These are phyloP conservation scores for Salarias fasciatus DNA, from an alignment of 2,797 vertebrate genomes.

Conservation along the genomic window DNA sequence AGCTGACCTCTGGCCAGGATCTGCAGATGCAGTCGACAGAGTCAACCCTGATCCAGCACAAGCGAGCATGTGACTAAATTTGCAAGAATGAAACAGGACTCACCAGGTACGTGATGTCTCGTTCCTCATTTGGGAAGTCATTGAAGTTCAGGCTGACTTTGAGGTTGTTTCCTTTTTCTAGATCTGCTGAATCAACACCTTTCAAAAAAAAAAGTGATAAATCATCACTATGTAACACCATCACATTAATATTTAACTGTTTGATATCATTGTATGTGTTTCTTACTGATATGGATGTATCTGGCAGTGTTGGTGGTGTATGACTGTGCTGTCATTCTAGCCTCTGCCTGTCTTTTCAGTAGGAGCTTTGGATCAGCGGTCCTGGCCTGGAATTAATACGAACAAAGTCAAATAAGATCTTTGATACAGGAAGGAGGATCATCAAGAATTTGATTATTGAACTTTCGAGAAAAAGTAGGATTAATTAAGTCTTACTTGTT, in stretches of 20 bases:
- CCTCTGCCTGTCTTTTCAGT: slow-evolving; percentile 66
- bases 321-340: slow-evolving; percentile 64
- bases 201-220: not conserved
- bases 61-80: not conserved
- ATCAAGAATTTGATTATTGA: no score
- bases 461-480: no score
- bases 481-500: no score
- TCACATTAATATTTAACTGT: not conserved
- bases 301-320: slow-evolving; percentile 76
- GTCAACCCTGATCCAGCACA: not conserved
- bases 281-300: slow-evolving; percentile 82
- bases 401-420: not conserved
- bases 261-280: no score
- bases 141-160: slow-evolving; percentile 79
- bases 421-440: no score
- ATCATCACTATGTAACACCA: not conserved
- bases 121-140: fast-evolving
- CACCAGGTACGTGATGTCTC: slow-evolving; percentile 88
- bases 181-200: slow-evolving; percentile 61
- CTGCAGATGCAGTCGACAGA: slow-evolving; percentile 61
- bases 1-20: slow-evolving; percentile 86
- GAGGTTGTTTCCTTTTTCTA: slow-evolving; percentile 71
- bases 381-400: slow-evolving; percentile 69
- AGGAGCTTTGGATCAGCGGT: slow-evolving; percentile 53
- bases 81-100: slow-evolving; percentile 23